These are phyloP conservation scores for Rallus crepitans DNA, from an alignment of 2,797 vertebrate genomes.

Conservation along the genomic window DNA sequence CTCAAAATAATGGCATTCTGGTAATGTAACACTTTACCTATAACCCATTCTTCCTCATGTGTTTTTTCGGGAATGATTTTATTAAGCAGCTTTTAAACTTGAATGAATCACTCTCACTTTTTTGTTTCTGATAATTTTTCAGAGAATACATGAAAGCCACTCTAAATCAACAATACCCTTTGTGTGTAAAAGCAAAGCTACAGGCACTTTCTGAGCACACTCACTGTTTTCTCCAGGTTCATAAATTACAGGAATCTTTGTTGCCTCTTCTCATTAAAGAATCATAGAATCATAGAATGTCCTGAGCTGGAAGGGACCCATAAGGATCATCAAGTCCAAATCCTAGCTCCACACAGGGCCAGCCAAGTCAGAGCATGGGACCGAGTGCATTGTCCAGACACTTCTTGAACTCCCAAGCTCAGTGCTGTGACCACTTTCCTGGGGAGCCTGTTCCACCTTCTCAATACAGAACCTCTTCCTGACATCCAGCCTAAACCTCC, in stretches of 20 bases:
- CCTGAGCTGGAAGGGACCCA: too few relatives aligned
- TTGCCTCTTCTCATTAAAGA: slow-evolving; percentile 55
- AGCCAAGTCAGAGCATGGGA: too few relatives aligned
- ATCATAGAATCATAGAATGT: not conserved
- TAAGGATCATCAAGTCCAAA: too few relatives aligned
- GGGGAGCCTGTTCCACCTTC: too few relatives aligned
- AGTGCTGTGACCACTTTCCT: too few relatives aligned
- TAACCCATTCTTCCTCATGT: not conserved
- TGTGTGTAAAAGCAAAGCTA: not conserved
- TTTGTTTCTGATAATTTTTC: slow-evolving; percentile 31
- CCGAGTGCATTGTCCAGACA: too few relatives aligned
- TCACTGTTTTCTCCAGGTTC: slow-evolving; percentile 38
- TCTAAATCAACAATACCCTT: not conserved
- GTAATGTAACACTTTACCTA: not conserved
- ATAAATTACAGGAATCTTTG: slow-evolving; percentile 6
- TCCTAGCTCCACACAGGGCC: too few relatives aligned
- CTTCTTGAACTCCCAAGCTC: too few relatives aligned
- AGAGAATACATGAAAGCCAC: not conserved
- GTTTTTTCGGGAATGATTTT: not conserved
- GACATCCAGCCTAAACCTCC: too few relatives aligned
- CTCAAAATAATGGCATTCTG: not conserved
- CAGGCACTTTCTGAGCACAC: not conserved
- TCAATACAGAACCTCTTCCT: too few relatives aligned
- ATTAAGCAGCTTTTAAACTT: slow-evolving; percentile 12
- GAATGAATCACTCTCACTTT: not conserved